Percentiles rank a stretch among this genome's conserved stretches.
These are phyloP conservation scores for Gymnosoma rotundatum DNA, from an alignment of 2,888 invertebrate species.

Conservation along the genomic window DNA sequence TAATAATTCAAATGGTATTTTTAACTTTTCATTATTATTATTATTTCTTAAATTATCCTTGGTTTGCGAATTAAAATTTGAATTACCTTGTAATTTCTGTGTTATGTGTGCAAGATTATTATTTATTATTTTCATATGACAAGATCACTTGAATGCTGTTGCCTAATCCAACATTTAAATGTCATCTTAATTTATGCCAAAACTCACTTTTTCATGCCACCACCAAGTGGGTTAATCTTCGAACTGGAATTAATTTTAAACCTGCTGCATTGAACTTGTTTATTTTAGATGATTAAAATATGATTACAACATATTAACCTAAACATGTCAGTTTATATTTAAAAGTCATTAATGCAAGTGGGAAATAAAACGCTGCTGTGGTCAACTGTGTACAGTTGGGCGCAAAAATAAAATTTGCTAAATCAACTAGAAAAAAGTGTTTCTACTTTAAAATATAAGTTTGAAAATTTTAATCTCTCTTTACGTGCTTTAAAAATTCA, in stretches of 20 bases:
- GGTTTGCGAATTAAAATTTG: background rate
- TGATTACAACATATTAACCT: constrained; percentile 36
- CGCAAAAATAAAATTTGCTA: too few species aligned
- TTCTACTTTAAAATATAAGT: too few species aligned
- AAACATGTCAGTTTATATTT: constrained; percentile 34
- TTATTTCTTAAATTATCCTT: background rate
- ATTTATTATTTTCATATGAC: background rate
- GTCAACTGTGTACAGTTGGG: too few species aligned
- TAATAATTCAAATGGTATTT: background rate
- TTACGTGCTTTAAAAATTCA: too few species aligned
- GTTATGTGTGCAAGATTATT: background rate
- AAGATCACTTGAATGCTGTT: background rate
- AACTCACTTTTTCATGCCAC: constrained; percentile 14
- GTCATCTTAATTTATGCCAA: constrained; percentile 25
- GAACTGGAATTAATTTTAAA: constrained; percentile 11
- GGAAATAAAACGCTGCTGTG: background rate
- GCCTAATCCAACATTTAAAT: constrained; percentile 48
- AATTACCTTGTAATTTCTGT: constrained; percentile 11
- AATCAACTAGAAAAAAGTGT: too few species aligned
- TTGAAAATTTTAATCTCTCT: too few species aligned
- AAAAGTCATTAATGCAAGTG: background rate
- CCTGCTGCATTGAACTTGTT: constrained; percentile 60
- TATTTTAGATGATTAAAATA: background rate
- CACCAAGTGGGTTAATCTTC: background rate
- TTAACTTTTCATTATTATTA: too few species aligned